phyloP scores from a whole-genome alignment of 30 jellyfish, hydroid and myxozoan genomes.

The Turritopsis dohrnii region DNA sequence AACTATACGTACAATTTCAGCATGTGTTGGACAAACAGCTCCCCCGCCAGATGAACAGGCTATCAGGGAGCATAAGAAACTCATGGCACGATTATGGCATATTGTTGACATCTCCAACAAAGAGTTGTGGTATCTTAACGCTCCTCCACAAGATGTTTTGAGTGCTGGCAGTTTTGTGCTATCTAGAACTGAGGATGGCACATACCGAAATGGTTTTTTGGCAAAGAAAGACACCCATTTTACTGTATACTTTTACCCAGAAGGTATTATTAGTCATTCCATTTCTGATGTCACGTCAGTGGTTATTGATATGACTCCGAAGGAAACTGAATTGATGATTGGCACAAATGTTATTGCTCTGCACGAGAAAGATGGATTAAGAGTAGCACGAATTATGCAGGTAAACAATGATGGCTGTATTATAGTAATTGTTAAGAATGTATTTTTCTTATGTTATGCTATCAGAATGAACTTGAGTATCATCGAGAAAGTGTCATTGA shows the following conservation, averaged over 20 bases:
- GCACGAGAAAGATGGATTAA: slow-evolving; percentile 15
- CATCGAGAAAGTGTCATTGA: too few species aligned
- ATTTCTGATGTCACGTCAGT: slow-evolving; percentile 73
- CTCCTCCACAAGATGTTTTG: slow-evolving; percentile 40
- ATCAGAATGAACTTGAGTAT: too few species aligned
- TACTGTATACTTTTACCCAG: slow-evolving; percentile 78
- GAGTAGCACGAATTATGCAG: slow-evolving; percentile 26
- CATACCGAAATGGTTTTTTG: slow-evolving; percentile 68
- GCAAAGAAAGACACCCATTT: slow-evolving; percentile 84
- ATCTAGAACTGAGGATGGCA: slow-evolving; percentile 77
- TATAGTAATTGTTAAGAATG: too few species aligned
- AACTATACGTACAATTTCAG: slow-evolving; percentile 68
- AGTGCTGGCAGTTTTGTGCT: slow-evolving; percentile 93
- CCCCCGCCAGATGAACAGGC: slow-evolving; percentile 10
- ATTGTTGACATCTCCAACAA: slow-evolving; percentile 11
- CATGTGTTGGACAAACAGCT: slow-evolving; percentile 39
- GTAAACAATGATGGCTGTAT: background rate
- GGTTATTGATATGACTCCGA: slow-evolving; percentile 63
- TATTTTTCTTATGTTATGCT: too few species aligned
- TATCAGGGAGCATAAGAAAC: slow-evolving; percentile 26
- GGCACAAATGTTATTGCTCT: slow-evolving; percentile 68
- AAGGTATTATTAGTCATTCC: slow-evolving; percentile 68
- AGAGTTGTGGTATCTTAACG: slow-evolving; percentile 26
- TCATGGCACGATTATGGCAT: slow-evolving; percentile 24
- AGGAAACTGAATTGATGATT: slow-evolving; percentile 51